Conservation (phyloP, 2,888 invertebrate genomes). For the Neuroscelio doddi region DNA sequence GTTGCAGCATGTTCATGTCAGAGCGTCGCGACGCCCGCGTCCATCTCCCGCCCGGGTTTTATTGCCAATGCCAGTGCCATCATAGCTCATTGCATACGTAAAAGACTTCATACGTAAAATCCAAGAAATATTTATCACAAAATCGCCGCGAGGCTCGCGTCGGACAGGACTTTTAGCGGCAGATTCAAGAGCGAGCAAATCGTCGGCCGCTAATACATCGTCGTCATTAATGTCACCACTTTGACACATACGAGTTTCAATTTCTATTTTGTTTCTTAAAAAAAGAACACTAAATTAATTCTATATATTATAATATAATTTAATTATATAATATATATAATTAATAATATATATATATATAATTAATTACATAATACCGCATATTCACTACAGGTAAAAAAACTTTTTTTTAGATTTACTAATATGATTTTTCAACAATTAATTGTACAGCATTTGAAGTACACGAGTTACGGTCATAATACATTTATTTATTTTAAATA, state of each 20-base stretch:
- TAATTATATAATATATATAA: too few relatives aligned
- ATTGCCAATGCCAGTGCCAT: conserved; percentile 26
- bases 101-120: conserved; percentile 63
- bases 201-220: conserved; percentile 28
- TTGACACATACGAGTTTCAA: not conserved
- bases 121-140: conserved; percentile 39
- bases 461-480: too few relatives aligned
- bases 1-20: conserved; percentile 67
- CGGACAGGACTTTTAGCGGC: conserved; percentile 41
- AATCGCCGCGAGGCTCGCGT: conserved; percentile 2
- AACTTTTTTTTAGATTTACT: too few relatives aligned
- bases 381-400: too few relatives aligned
- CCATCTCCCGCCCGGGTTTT: conserved; percentile 56
- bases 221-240: conserved; percentile 2
- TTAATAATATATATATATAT: too few relatives aligned
- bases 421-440: too few relatives aligned
- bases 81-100: conserved; percentile 50
- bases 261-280: too few relatives aligned
- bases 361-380: too few relatives aligned
- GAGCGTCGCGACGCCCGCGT: conserved; percentile 65
- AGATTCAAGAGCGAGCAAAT: conserved; percentile 11
- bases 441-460: too few relatives aligned
- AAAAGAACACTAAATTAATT: too few relatives aligned
- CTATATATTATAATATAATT: too few relatives aligned
- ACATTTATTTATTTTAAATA: too few relatives aligned